A percentile compares a stretch with the other conserved stretches of the same genome.
phyloP scores from a whole-genome alignment of 2,113 vertebrate species.

The Pimephales promelas region DNA sequence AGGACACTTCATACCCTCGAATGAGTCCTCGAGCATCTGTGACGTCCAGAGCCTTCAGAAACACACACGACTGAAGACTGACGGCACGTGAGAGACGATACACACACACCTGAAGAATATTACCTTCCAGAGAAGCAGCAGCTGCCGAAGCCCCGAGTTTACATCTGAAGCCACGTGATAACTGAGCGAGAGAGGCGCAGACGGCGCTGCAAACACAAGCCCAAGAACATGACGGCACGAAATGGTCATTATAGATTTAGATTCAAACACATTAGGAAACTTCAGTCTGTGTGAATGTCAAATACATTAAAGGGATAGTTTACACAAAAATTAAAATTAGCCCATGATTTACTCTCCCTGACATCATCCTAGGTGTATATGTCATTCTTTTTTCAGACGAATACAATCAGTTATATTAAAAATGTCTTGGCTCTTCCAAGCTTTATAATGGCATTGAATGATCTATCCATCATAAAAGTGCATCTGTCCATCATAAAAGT shows the following conservation, averaged over 20 bases:
- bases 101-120: background rate
- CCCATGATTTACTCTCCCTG: no score
- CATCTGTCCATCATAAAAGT: no score
- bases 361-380: no score
- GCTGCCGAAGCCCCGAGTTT: background rate
- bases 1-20: constrained; percentile 63
- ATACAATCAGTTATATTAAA: no score
- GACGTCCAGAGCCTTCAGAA: constrained; percentile 51
- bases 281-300: background rate
- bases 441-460: no score
- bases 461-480: no score
- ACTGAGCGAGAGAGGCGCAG: constrained; percentile 44
- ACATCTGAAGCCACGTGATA: constrained; percentile 25
- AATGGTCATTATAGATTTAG: no score
- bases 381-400: no score
- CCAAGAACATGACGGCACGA: background rate
- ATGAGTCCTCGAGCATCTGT: constrained; percentile 41
- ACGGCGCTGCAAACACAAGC: constrained; percentile 43
- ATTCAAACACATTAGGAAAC: background rate
- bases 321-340: no score
- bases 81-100: background rate
- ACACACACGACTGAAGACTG: background rate
- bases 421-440: no score
- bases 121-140: constrained; percentile 58
- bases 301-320: no score